Evolutionary conservation across 2,888 invertebrate species (phyloP).

Genomic region (Cacoxenus indagator): DNA sequence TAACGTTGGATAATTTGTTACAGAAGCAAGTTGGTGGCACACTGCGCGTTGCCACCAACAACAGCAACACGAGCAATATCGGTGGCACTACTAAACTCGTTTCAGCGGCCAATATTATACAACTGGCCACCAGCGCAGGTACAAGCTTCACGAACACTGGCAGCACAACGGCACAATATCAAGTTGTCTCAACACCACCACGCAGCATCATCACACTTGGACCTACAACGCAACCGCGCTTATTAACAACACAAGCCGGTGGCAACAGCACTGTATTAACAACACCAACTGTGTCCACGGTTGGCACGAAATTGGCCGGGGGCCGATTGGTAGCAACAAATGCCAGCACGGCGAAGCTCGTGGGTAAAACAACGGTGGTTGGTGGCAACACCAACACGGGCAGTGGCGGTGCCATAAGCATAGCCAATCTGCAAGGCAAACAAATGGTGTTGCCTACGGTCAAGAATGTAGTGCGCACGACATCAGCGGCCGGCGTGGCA

Average conservation of each 20-base stretch:
- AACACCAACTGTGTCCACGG: background rate
- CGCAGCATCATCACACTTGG: constrained; percentile 68
- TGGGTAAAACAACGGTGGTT: constrained; percentile 36
- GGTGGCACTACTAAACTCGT: constrained; percentile 40
- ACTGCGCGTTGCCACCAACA: constrained; percentile 69
- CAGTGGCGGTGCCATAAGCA: constrained; percentile 44
- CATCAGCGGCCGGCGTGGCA: constrained; percentile 7
- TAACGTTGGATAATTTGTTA: constrained; percentile 66
- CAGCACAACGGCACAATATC: constrained; percentile 66
- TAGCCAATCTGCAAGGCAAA: constrained; percentile 32
- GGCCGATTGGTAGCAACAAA: constrained; percentile 35
- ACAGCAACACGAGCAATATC: background rate
- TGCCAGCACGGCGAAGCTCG: constrained; percentile 23
- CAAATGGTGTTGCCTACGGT: constrained; percentile 46
- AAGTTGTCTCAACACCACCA: constrained; percentile 72
- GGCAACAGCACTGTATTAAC: constrained; percentile 32
- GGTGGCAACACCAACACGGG: constrained; percentile 69
- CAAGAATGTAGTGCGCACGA: constrained; percentile 36
- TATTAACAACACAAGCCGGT: constrained; percentile 23
- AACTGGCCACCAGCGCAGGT: constrained; percentile 67
- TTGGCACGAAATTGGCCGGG: background rate
- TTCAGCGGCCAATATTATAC: constrained; percentile 72
- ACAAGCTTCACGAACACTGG: constrained; percentile 33
- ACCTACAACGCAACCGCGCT: constrained; percentile 39
- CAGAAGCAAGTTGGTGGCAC: constrained; percentile 69